Evolutionary conservation across 2,797 vertebrate species (phyloP), one percentile per base, ranked within the genome.

Genomic region (Trematomus bernacchii): DNA sequence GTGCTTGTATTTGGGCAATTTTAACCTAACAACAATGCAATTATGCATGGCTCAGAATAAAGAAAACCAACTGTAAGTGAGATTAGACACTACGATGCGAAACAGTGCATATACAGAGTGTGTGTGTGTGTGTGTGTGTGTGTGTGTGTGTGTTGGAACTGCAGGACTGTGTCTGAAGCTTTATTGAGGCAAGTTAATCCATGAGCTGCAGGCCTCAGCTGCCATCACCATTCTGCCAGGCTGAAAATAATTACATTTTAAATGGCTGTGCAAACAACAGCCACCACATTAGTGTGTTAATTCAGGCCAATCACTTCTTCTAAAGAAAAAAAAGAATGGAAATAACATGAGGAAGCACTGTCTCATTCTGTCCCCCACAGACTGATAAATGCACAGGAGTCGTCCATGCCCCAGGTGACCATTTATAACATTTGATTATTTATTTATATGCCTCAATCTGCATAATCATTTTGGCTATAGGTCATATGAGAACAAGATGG

Each of bases 381-480:
- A 84, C 88, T 91, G 91, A 94, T 94, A 91, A 91, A 93, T 90
- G 85, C 84, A 80, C 77, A 64, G 69, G 77, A 82, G 82, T 89
- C 79, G 62, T 79, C 79, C 46, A 51, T 51, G 89, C 92, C 91
- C 91, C 69, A 73, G 92, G 92, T 91, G 86, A 89, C 87, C 90
- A 91, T 94, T 94, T 93, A 92, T 93, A 90, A 89, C 82, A 73
- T 89, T 92, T 63, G 69, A 90, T 94, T 94, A 88, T 94, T 93
- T 93, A 89, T 91, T 93, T 94, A 92, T 93, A 89, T 91, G 63
- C 44, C 77, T 47, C 79, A 91, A 90, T 92, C 89, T 90, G 89
- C 84, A 93, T 94, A 94, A 94, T 94, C 87, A 91, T 89, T 92
- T 90, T 93, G 87, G 91, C 91, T 89, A 93, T 92, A 94, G 93